Evolutionary conservation across 2,888 invertebrate genomes (phyloP), one percentile per base, ranked within the genome.

Genomic region (Xylota sylvarum): DNA sequence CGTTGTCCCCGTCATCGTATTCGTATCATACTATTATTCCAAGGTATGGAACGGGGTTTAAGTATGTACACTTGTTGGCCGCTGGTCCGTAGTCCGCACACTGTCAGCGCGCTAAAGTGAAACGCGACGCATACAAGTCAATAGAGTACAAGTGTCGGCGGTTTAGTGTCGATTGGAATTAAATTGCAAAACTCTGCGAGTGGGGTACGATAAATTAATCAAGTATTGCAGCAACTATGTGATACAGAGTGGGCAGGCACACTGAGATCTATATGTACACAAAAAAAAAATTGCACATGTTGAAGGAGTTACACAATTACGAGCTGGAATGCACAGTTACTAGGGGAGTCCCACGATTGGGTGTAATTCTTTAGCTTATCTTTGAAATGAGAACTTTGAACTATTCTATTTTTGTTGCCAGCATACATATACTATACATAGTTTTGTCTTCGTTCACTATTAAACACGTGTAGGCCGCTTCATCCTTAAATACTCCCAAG

Each of bases 81-180:
- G 12, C 19, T 32, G 10, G 27, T 48, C n/a, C 9, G 9, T 23
- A 23, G 23, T 37, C 10, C 37, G 10, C 14, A 17, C 23, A 23
- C 55, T 12, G 30, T 4, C 5, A 52, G 30, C 32, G 48, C 37
- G 5, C 17, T 14, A 46, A 48, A 76, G 46, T 48, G 37, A 67
- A 65, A 58, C 17, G 65, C 56, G 58, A 46, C 17, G 17, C 12
- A 56, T 12, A 40, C 72, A 58, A 58, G 43, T 67, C 48, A 40
- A 77, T 77, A 17, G 58, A 17, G 27, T 40, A n/a, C 35, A 12
- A 37, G 35, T 67, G 76, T 58, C 37, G 35, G 30, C 56, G 30
- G 55, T 14, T 48, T 27, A 14, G 30, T 67, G 46, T 58, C 30
- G 32, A 76, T 58, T 65, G 56, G 37, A 58, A 37, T 43, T 6